Base-by-base conservation (phyloP, 2,797 vertebrate species). In the Neosilurus hyrtlii region DNA sequence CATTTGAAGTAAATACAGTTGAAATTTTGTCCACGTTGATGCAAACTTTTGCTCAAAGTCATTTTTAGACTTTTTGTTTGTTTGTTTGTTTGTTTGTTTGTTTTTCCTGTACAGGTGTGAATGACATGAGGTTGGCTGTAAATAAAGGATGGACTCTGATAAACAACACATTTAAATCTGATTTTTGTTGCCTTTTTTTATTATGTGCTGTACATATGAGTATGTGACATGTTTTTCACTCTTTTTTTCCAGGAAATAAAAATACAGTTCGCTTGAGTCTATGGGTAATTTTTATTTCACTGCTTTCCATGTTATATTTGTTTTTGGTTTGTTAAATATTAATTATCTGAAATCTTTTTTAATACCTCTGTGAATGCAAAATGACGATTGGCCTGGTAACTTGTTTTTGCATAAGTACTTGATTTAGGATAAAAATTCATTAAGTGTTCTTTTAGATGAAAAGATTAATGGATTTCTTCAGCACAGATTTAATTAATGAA, bases 131-230 rank as follows among this genome's bases (percentile, higher is more conserved):
- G 82, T 87, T 87, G 86, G 88, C 79, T 91, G 88, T 89, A 90
- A 85, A 85, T 81, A 88, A 83, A 84, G 89, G 87, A 89, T 83
- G 85, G 63, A 61, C 16, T 74, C 63, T 63, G 84, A 62, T 57
- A 63, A 26, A 66, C 14, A 90, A 89, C 81, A 75, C 84, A 81
- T 90, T 87, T 87, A 87, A 24, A 62, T 86, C 81, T 89, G 90
- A 79, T 84, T 80, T 90, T 88, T 89, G 88, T 85, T 88, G 87
- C 88, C 80, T 93, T 87, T 72, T 87, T 91, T 93, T 93, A 92
- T 93, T 86, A 93, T 90, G 88, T 93, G 92, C 85, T 95, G 93
- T 95, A 94, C 37, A 94, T 90, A 94, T 57, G 62, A 82, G 86
- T 91, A 92, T 92, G 90, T 91, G 91, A 92, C 90, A 86, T 87